Conservation (phyloP, 2,113 vertebrate genomes). For the Pantherophis guttatus region DNA sequence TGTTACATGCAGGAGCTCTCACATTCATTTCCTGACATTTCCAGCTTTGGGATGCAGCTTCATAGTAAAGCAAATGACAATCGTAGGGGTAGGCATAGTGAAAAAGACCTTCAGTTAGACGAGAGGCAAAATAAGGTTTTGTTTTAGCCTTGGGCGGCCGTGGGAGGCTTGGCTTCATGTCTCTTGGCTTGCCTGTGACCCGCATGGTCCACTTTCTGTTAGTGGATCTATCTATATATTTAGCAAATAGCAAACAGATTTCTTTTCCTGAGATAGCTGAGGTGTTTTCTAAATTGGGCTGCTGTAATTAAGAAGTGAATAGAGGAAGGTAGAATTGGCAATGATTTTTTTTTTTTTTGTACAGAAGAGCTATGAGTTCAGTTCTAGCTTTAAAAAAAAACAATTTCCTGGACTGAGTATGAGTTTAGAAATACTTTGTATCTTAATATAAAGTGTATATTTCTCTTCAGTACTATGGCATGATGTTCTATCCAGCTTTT, state of each 20-base stretch:
- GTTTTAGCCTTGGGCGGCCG: neutral
- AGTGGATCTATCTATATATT: neutral
- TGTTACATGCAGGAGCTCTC: neutral
- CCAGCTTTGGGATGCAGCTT: neutral
- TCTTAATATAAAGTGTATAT: neutral
- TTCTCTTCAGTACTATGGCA: neutral
- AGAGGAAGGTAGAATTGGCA: neutral
- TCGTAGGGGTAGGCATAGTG: too few relatives aligned
- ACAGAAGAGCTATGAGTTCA: neutral
- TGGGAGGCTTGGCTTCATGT: too few relatives aligned
- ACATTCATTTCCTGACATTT: neutral
- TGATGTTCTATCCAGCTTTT: neutral
- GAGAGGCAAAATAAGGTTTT: neutral
- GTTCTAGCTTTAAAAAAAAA: neutral
- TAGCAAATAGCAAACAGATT: neutral
- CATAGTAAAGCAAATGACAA: neutral
- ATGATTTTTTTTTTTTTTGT: neutral
- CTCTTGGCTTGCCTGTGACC: too few relatives aligned
- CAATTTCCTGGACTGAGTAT: neutral
- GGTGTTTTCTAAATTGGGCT: neutral
- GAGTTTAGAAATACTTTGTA: neutral
- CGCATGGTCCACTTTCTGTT: neutral
- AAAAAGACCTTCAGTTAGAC: neutral
- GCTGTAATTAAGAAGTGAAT: neutral
- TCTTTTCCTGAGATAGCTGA: neutral